These are phyloP conservation scores for Tetramorium bicarinatum DNA, from an alignment of 2,888 invertebrate genomes.

Conservation along the genomic window DNA sequence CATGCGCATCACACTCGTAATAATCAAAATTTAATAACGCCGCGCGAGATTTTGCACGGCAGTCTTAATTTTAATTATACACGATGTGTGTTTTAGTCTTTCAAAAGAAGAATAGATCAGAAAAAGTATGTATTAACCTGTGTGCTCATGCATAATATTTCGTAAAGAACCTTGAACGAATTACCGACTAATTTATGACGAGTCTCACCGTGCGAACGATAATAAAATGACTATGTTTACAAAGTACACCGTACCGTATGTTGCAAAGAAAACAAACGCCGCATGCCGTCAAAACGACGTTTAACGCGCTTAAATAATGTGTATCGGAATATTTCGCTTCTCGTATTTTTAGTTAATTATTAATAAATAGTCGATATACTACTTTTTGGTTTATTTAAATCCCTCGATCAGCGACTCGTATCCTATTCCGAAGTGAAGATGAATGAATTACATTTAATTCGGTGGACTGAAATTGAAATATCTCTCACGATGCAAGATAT, in stretches of 20 bases:
- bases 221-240: constrained; percentile 8
- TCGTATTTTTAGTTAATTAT: neutral
- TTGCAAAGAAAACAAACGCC: neutral
- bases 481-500: neutral
- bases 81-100: neutral
- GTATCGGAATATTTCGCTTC: neutral
- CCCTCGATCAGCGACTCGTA: neutral
- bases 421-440: neutral
- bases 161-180: neutral
- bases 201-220: neutral
- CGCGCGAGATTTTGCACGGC: neutral
- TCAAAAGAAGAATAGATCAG: neutral
- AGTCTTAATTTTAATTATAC: neutral
- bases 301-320: constrained; percentile 1
- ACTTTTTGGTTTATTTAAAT: neutral
- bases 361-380: neutral
- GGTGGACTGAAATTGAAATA: neutral
- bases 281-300: neutral
- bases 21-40: neutral
- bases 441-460: constrained; percentile 14
- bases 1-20: neutral
- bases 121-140: neutral
- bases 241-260: neutral
- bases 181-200: neutral
- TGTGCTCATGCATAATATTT: neutral